Conservation (phyloP, 2,113 vertebrate species). For the Rattus rattus region DNA sequence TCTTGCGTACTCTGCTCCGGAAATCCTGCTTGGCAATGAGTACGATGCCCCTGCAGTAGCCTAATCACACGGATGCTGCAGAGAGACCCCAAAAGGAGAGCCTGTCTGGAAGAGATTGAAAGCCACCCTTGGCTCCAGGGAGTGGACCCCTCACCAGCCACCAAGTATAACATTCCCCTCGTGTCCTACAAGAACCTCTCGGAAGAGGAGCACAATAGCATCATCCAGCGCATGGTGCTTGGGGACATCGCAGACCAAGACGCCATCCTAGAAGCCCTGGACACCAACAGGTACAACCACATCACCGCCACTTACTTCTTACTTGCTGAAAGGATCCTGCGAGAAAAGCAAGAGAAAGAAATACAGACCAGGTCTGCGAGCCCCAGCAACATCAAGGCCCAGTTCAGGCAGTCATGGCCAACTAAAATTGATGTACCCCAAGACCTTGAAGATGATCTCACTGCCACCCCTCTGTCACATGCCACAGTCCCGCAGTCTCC, state of each 20-base stretch:
- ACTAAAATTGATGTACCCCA: constrained; percentile 96
- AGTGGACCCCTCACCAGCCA: constrained; percentile 97
- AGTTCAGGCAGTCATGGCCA: constrained; percentile 99
- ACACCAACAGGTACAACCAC: constrained; percentile 99
- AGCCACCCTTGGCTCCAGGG: constrained; percentile 96
- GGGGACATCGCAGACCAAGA: constrained; percentile 97
- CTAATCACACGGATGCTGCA: constrained; percentile 98
- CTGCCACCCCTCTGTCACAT: constrained; percentile 94
- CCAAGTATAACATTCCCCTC: constrained; percentile 96
- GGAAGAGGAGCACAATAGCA: constrained; percentile 98
- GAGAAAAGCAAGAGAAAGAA: constrained; percentile 98
- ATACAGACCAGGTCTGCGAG: constrained; percentile 96
- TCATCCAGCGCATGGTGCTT: constrained; percentile 98
- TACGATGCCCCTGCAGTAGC: constrained; percentile 99
- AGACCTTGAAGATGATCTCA: constrained; percentile 96
- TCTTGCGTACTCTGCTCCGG: constrained; percentile 97
- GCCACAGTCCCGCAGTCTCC: constrained; percentile 92
- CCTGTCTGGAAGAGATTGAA: constrained; percentile 97
- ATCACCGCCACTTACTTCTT: constrained; percentile 99
- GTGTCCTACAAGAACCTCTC: constrained; percentile 98
- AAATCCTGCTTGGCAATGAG: constrained; percentile 97
- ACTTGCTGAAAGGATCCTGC: constrained; percentile 95
- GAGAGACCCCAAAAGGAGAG: constrained; percentile 95
- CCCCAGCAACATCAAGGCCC: constrained; percentile 97
- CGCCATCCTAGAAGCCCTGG: constrained; percentile 95